Percentiles rank a stretch among this genome's conserved stretches.
Conservation (phyloP, 2,113 vertebrate genomes). For the Propithecus coquereli region DNA sequence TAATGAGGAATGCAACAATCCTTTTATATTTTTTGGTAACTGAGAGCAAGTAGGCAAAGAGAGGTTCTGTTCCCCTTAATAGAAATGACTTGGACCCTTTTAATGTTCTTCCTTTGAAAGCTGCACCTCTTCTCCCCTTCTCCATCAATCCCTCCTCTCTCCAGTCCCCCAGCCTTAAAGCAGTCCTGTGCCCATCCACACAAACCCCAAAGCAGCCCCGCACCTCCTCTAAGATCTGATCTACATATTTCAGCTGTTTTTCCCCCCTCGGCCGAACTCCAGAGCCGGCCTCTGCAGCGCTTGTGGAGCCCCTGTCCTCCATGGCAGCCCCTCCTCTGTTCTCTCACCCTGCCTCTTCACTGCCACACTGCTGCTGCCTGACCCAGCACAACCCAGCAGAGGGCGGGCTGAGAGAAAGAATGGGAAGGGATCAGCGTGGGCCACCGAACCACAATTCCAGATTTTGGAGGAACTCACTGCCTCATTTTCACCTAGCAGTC, state of each 20-base stretch:
- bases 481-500: neutral
- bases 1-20: neutral
- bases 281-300: neutral
- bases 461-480: neutral
- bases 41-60: neutral
- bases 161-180: neutral
- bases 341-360: neutral
- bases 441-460: neutral
- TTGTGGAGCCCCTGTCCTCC: neutral
- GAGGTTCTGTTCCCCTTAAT: neutral
- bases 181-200: neutral
- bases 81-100: neutral
- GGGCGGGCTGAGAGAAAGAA: neutral
- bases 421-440: neutral
- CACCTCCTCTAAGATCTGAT: neutral
- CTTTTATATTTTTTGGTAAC: neutral
- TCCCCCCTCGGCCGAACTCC: neutral
- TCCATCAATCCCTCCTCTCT: neutral
- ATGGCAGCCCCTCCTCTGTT: neutral
- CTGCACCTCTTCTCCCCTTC: neutral
- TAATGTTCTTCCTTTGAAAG: neutral
- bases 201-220: neutral
- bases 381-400: neutral
- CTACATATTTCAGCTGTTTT: neutral
- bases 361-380: neutral